Evolutionary conservation across 2,113 vertebrate genomes (phyloP).

Genomic region (Pipa parva): DNA sequence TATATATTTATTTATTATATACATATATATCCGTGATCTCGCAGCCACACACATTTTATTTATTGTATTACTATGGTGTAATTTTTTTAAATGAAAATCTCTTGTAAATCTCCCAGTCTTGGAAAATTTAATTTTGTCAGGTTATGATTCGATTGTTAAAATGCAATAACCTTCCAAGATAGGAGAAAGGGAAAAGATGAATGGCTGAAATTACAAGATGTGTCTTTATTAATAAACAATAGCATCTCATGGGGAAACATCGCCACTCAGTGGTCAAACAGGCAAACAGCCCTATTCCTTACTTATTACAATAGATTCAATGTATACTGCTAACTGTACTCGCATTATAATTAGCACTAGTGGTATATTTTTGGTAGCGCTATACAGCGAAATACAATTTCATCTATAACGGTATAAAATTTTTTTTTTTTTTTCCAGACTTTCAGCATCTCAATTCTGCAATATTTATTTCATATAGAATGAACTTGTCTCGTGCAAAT

Average conservation of each 20-base stretch:
- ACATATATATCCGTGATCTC: too few relatives aligned
- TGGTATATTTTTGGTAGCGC: too few relatives aligned
- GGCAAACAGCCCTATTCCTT: background rate
- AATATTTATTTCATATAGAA: too few relatives aligned
- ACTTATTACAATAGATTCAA: too few relatives aligned
- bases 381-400: too few relatives aligned
- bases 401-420: too few relatives aligned
- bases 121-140: background rate
- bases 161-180: conserved; percentile 1
- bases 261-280: conserved; percentile 11
- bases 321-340: too few relatives aligned
- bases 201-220: background rate
- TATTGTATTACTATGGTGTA: background rate
- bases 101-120: background rate
- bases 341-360: too few relatives aligned
- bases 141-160: conserved; percentile 11
- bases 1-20: too few relatives aligned
- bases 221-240: background rate
- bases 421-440: too few relatives aligned
- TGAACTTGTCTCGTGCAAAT: too few relatives aligned
- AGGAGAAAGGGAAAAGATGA: background rate
- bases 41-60: background rate
- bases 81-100: background rate
- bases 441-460: too few relatives aligned
- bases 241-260: background rate